phyloP scores from a whole-genome alignment of 1,140 invertebrate genomes.

The Drosophila littoralis region DNA sequence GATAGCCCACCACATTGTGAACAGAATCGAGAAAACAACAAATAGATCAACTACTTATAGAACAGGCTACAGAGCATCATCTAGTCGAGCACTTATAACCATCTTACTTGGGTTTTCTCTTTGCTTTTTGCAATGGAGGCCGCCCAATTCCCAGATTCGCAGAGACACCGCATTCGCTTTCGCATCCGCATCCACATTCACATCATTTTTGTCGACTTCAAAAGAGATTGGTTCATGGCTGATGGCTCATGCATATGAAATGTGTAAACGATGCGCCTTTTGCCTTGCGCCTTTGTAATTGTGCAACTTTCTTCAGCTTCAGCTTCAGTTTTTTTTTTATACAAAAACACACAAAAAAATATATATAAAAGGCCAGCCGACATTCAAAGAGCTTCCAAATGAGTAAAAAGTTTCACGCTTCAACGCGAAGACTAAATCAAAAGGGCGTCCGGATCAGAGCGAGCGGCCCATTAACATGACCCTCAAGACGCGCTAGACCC shows the following conservation, averaged over 20 bases:
- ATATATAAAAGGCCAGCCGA: constrained; percentile 30
- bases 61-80: not conserved
- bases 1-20: too few species aligned
- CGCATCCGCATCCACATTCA: constrained; percentile 6
- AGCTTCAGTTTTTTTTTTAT: constrained; percentile 7
- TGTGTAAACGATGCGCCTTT: constrained; percentile 50
- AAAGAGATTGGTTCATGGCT: constrained; percentile 59
- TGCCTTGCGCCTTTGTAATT: constrained; percentile 62
- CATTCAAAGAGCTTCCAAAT: constrained; percentile 31
- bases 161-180: constrained; percentile 9
- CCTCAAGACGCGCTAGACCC: not conserved
- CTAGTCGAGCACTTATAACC: not conserved
- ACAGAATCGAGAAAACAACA: too few species aligned
- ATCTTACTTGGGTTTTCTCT: not conserved
- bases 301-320: constrained; percentile 64
- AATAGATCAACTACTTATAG: too few species aligned
- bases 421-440: constrained; percentile 50
- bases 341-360: constrained; percentile 13
- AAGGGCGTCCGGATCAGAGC: constrained; percentile 6
- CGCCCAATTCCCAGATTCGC: constrained; percentile 69
- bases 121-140: constrained; percentile 35
- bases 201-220: constrained; percentile 61
- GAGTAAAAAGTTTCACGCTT: constrained; percentile 58
- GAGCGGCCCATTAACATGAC: constrained; percentile 19
- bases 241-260: constrained; percentile 64